phyloP scores from a whole-genome alignment of 2,888 invertebrate species.

The Lycocerus yunnanus region DNA sequence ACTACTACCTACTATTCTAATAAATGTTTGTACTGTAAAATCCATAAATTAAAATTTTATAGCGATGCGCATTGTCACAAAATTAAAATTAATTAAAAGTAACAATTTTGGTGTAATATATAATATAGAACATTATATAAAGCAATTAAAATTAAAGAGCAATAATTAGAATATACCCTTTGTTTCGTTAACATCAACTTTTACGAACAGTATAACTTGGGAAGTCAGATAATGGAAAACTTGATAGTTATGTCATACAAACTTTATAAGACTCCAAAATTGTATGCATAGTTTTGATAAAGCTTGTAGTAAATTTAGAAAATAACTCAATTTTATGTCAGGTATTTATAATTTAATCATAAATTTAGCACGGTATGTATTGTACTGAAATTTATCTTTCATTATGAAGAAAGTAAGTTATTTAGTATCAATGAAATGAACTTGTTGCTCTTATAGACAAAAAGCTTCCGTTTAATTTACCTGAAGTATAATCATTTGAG shows the following conservation, averaged over 20 bases:
- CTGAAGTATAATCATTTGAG: background rate
- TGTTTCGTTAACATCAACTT: background rate
- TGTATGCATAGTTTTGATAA: slow-evolving; percentile 19
- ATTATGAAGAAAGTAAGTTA: background rate
- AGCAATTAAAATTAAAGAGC: background rate
- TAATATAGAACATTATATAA: background rate
- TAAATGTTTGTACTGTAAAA: too few species aligned
- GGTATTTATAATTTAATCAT: slow-evolving; percentile 11
- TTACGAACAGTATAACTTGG: background rate
- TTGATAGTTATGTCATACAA: slow-evolving; percentile 18
- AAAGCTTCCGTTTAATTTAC: background rate
- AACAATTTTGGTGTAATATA: background rate
- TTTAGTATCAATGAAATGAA: background rate
- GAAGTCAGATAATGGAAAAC: slow-evolving; percentile 9
- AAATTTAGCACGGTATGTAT: background rate
- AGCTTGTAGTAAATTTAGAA: slow-evolving; percentile 21
- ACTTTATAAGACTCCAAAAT: slow-evolving; percentile 16
- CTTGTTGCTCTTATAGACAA: background rate
- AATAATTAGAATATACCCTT: background rate
- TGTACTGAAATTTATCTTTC: background rate
- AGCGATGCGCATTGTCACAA: too few species aligned
- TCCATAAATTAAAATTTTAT: too few species aligned
- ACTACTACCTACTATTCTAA: too few species aligned
- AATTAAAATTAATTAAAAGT: background rate
- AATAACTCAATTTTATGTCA: slow-evolving; percentile 15